phyloP scores from a whole-genome alignment of 2,888 invertebrate species.

The Amorpha juglandis region DNA sequence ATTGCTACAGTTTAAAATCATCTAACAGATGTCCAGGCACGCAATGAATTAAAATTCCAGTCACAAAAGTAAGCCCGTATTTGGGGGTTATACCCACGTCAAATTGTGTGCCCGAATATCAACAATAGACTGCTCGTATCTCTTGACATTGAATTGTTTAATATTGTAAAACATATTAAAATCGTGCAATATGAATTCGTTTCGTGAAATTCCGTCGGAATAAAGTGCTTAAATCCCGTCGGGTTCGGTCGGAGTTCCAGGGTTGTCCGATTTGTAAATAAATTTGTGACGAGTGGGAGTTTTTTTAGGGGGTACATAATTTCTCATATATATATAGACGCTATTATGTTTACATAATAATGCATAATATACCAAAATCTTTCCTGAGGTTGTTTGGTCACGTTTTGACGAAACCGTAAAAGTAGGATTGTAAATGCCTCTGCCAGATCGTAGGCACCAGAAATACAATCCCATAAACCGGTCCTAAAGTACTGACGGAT shows the following conservation, averaged over 20 bases:
- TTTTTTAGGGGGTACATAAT: too few relatives aligned
- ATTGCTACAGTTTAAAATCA: not conserved
- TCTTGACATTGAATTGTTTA: slow-evolving; percentile 14
- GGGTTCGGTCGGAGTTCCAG: slow-evolving; percentile 3
- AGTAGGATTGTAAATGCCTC: too few relatives aligned
- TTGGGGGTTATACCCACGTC: not conserved
- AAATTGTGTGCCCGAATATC: not conserved
- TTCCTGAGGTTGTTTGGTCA: too few relatives aligned
- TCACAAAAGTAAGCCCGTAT: not conserved
- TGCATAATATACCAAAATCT: too few relatives aligned
- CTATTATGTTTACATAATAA: too few relatives aligned
- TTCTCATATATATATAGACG: too few relatives aligned
- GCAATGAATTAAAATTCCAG: not conserved
- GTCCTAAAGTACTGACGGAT: too few relatives aligned
- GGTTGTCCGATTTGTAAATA: not conserved
- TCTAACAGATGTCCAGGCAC: not conserved
- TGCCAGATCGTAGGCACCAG: too few relatives aligned
- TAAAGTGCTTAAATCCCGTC: slow-evolving; percentile 22
- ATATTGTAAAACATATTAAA: slow-evolving; percentile 20
- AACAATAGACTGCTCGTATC: not conserved
- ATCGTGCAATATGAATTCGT: slow-evolving; percentile 23
- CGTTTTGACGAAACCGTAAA: too few relatives aligned
- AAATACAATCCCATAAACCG: too few relatives aligned
- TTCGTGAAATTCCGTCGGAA: slow-evolving; percentile 18
- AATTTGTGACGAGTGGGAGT: not conserved